Percentiles rank a stretch among this genome's conserved stretches.
Evolutionary conservation across 2,888 invertebrate species (phyloP).

Genomic region (Thereva unica): DNA sequence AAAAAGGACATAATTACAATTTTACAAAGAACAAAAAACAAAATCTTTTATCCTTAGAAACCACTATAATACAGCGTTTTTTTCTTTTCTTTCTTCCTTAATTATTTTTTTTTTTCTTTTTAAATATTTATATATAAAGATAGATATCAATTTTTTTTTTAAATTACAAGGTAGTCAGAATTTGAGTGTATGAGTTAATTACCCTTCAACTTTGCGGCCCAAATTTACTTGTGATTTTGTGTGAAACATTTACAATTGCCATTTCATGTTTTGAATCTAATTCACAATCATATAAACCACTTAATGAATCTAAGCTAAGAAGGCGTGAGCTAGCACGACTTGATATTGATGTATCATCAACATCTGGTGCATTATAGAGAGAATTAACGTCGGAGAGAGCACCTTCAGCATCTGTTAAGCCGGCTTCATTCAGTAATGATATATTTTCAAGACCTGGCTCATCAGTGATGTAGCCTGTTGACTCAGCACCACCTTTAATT

Average conservation of each 20-base stretch:
- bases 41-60: constrained; percentile 13
- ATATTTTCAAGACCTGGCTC: constrained; percentile 85
- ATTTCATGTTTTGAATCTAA: constrained; percentile 58
- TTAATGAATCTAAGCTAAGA: constrained; percentile 78
- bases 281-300: constrained; percentile 77
- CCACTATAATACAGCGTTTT: constrained; percentile 21
- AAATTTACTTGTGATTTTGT: constrained; percentile 58
- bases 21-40: constrained; percentile 12
- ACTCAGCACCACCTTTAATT: constrained; percentile 63
- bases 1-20: constrained; percentile 27
- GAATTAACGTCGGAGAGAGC: constrained; percentile 86
- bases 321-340: constrained; percentile 82
- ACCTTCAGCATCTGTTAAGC: constrained; percentile 85
- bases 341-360: constrained; percentile 77
- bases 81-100: no score
- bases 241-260: constrained; percentile 59
- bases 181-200: background rate
- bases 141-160: constrained; percentile 12
- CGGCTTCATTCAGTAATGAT: constrained; percentile 82
- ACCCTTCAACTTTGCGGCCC: constrained; percentile 50
- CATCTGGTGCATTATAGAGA: constrained; percentile 70
- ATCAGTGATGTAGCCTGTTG: constrained; percentile 85
- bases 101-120: no score
- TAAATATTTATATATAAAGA: background rate
- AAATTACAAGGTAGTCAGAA: constrained; percentile 22